Conservation (phyloP, 2,113 vertebrate genomes). For the Apodemus sylvaticus region DNA sequence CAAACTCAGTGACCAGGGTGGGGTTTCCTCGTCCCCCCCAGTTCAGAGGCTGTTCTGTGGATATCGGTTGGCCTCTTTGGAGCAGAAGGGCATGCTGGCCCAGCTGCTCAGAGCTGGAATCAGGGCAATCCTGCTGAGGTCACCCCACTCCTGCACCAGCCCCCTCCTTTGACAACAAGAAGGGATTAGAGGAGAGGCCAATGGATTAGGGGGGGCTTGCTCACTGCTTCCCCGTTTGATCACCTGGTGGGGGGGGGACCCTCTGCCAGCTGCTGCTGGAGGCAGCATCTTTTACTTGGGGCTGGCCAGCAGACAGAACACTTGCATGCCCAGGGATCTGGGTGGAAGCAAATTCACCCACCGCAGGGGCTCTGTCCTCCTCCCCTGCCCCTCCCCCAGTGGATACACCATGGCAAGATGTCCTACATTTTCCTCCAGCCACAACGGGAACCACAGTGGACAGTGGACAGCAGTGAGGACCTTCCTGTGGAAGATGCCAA, state of each 20-base stretch:
- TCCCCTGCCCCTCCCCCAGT: background rate
- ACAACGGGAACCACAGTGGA: background rate
- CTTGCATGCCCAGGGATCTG: background rate
- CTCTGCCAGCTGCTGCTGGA: background rate
- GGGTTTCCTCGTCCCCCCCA: rapidly evolving
- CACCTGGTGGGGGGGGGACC: background rate
- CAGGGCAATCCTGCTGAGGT: conserved; percentile 92
- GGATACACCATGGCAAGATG: background rate
- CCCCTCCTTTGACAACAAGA: conserved; percentile 72
- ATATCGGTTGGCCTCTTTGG: conserved; percentile 56
- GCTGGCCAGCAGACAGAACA: background rate
- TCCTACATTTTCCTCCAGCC: background rate
- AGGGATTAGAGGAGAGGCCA: conserved; percentile 66
- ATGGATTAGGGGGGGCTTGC: conserved; percentile 60
- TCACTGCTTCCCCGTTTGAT: background rate
- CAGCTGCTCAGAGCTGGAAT: conserved; percentile 84
- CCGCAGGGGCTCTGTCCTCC: background rate
- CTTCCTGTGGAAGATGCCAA: background rate
- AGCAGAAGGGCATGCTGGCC: conserved; percentile 50
- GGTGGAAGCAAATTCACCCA: background rate
- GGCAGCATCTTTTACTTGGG: background rate
- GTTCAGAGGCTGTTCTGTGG: rapidly evolving
- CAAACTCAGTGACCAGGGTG: background rate
- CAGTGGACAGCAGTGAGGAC: background rate
- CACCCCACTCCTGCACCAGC: conserved; percentile 64